A percentile compares a stretch with the other conserved stretches of the same genome.
phyloP scores from a whole-genome alignment of 2,797 vertebrate genomes.

The Poecilia wingei region DNA sequence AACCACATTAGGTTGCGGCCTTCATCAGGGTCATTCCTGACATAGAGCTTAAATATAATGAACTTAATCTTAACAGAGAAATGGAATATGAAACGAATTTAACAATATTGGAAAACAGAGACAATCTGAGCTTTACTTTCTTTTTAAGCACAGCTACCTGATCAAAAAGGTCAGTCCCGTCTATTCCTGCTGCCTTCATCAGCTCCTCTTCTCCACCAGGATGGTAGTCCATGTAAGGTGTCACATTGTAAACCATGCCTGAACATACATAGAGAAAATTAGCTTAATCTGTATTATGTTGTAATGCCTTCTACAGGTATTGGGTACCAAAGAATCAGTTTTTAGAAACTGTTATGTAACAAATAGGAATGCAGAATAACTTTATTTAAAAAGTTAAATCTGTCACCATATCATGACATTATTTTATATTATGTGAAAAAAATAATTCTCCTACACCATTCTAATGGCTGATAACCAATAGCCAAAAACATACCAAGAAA shows the following conservation, averaged over 20 bases:
- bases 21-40: background rate
- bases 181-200: constrained; percentile 92
- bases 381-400: too few species aligned
- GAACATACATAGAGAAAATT: background rate
- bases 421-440: too few species aligned
- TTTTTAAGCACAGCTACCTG: constrained; percentile 79
- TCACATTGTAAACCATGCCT: constrained; percentile 96
- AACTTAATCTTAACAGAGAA: background rate
- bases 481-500: too few species aligned
- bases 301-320: background rate
- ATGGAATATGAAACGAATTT: background rate
- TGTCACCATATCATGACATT: too few species aligned
- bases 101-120: background rate
- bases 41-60: background rate
- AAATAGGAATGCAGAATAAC: background rate
- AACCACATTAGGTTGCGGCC: background rate
- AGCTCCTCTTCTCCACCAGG: constrained; percentile 95
- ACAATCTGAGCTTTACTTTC: background rate
- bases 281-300: background rate
- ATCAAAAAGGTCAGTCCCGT: constrained; percentile 95
- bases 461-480: too few species aligned
- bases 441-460: too few species aligned
- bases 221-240: constrained; percentile 96
- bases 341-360: background rate
- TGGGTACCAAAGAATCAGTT: background rate